phyloP scores from a whole-genome alignment of 1,140 invertebrate genomes.

The Chelonus insularis region DNA sequence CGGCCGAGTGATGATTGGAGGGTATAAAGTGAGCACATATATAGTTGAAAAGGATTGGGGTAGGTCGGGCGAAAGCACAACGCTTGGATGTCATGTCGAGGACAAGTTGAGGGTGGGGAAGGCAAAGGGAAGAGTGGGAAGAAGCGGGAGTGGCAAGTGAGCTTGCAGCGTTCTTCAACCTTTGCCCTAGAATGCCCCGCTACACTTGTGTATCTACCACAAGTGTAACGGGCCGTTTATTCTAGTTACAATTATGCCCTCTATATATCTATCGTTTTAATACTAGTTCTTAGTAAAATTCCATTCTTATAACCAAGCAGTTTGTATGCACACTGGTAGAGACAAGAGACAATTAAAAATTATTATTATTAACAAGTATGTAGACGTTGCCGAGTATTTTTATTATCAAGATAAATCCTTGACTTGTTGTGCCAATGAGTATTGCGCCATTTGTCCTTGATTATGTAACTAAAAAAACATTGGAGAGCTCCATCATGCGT shows the following conservation, averaged over 20 bases:
- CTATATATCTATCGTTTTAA: not conserved
- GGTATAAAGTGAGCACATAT: not conserved
- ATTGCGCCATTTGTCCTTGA: constrained; percentile 17
- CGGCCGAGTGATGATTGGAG: not conserved
- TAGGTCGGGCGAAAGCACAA: constrained; percentile 47
- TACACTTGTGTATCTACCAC: not conserved
- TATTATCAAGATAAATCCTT: constrained; percentile 18
- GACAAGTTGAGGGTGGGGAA: constrained; percentile 9
- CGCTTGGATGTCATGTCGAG: constrained; percentile 10
- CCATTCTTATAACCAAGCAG: too few species aligned
- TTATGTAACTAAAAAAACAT: constrained; percentile 10
- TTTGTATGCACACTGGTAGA: too few species aligned
- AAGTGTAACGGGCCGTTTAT: not conserved
- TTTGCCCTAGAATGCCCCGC: constrained; percentile 56
- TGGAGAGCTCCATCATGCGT: not conserved
- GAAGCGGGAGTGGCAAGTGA: constrained; percentile 14
- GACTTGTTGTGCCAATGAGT: not conserved
- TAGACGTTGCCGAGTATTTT: not conserved
- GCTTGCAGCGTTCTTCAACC: constrained; percentile 55
- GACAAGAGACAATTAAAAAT: constrained; percentile 9
- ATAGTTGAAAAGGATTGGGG: constrained; percentile 38
- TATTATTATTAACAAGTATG: not conserved
- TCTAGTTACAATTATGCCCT: not conserved
- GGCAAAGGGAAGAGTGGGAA: not conserved
- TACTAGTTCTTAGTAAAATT: not conserved